Evolutionary conservation across 2,797 vertebrate genomes (phyloP), one percentile per base, ranked within the genome.

Genomic region (Trematomus bernacchii): DNA sequence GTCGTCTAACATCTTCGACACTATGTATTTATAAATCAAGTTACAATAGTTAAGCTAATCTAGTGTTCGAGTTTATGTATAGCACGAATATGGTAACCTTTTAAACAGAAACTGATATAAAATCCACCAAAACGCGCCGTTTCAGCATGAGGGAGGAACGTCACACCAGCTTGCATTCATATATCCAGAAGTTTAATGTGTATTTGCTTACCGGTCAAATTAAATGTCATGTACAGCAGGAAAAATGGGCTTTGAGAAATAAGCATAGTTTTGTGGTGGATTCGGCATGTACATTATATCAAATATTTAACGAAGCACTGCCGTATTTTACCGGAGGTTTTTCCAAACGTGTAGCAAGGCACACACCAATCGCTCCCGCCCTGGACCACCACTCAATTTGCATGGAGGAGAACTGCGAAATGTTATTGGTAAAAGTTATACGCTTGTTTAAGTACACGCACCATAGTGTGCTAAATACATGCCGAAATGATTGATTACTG

Each of bases 361-460:
- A 37, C 61, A 1, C 19, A 15, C 0, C 3, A n/a, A 21, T 21
- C 58, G 18, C 43, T 72, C 37, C 0, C n/a, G 44, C 54, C 11
- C 10, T 7, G 19, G 14, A 15, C 19, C 6, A 9, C 27, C 52
- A 4, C 43, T 14, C 23, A 6, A 30, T 11, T 19, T n/a, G 14
- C 33, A 4, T 1, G 6, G 8, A 15, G n/a, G 3, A 18, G 13
- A 3, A 16, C 8, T 10, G 46, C 1, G 15, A 47, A n/a, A 33
- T 11, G 16, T 0, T 15, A 16, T 43, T 51, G 1, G n/a, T 48
- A 16, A 83, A 87, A 89, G 85, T 87, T 80, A 4, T 0, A 3
- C 3, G 30, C 27, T 14, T 46, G 16, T 6, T 10, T 0, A 1
- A 30, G 3, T 55, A 4, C 3, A 9, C 12, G 3, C 16, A 7